phyloP scores from a whole-genome alignment of 2,797 vertebrate species.

The Sitta carolinensis region DNA sequence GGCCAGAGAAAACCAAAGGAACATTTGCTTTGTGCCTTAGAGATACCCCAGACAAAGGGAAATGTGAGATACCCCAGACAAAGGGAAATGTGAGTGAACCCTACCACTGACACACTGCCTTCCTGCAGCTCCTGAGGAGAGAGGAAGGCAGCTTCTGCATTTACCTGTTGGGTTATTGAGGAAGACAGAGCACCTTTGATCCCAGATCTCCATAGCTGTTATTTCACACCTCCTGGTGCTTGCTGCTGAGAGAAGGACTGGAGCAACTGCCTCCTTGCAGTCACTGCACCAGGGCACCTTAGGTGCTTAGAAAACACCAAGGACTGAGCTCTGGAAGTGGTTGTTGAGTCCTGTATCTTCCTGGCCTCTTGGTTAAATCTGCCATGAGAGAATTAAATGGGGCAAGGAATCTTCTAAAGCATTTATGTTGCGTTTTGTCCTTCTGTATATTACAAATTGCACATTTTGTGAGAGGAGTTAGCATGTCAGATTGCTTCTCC shows the following conservation, averaged over 20 bases:
- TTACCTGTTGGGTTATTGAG: accelerated
- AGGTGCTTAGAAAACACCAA: background rate
- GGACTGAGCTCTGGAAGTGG: accelerated
- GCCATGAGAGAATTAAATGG: background rate
- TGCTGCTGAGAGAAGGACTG: background rate
- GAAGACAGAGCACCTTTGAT: background rate
- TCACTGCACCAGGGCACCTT: background rate
- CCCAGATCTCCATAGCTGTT: accelerated
- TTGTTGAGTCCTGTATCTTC: background rate
- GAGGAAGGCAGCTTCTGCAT: background rate
- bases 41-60: too few species aligned
- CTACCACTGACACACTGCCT: background rate
- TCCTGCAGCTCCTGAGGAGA: background rate
- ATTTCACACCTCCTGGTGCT: background rate
- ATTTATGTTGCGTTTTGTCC: background rate
- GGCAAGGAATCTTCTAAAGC: background rate
- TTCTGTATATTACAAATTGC: background rate
- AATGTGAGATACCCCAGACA: background rate
- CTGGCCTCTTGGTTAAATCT: background rate
- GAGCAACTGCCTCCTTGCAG: background rate
- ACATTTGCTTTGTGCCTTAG: background rate
- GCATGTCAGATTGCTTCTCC: background rate
- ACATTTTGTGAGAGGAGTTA: background rate
- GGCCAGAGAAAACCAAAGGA: background rate
- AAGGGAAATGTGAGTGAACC: background rate